phyloP scores from a whole-genome alignment of 2,113 vertebrate genomes.

The Aptenodytes forsteri region DNA sequence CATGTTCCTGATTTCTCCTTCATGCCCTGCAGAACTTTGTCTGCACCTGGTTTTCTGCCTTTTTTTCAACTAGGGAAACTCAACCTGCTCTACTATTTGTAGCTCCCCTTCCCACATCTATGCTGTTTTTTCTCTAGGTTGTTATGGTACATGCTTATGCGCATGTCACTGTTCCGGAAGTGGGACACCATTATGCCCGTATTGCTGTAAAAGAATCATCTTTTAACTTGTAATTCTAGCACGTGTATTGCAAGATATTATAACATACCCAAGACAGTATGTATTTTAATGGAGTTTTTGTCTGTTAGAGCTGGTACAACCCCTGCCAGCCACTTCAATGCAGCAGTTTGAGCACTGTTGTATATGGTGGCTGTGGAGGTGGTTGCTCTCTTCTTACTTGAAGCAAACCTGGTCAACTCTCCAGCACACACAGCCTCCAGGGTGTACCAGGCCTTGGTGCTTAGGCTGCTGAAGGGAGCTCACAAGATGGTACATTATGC shows the following conservation, averaged over 20 bases:
- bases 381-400: background rate
- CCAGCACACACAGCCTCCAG: fast-evolving
- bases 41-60: background rate
- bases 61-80: background rate
- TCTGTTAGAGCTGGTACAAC: background rate
- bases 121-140: background rate
- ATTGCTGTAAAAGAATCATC: background rate
- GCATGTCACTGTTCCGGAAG: background rate
- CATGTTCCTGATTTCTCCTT: background rate
- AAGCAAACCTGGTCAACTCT: background rate
- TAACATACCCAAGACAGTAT: background rate
- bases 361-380: background rate
- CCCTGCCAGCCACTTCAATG: background rate
- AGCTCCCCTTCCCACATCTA: background rate
- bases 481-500: too few species aligned
- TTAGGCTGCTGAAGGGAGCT: background rate
- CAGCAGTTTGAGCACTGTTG: background rate
- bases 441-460: background rate
- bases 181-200: background rate
- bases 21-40: background rate
- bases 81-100: background rate
- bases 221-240: background rate
- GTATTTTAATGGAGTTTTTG: background rate
- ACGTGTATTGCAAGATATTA: background rate
- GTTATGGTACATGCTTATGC: fast-evolving